Base-by-base conservation (phyloP, 1,140 invertebrate species). In the Neodiprion fabricii region DNA sequence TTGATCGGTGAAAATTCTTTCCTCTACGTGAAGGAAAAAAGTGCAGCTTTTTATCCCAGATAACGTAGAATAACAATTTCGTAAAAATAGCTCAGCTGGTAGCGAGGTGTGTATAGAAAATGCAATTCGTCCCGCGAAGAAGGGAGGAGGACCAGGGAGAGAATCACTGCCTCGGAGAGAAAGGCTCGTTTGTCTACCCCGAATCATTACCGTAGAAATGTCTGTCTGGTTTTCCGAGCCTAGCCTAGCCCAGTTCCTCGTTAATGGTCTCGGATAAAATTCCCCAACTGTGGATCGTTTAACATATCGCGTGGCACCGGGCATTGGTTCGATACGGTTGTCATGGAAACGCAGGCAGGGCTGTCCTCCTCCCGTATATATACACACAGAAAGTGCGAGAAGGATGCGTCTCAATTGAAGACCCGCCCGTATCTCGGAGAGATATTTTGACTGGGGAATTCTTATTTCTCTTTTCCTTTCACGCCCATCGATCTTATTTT, bases 351-450 rank as follows among this genome's bases (percentile, higher is more conserved):
- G 68, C 74, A 68, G 70, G 53, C 53, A 61, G 79, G 72, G 40
- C 68, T 49, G 48, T 72, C 70, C 67, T 28, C 48, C 72, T n/a
- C 67, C 71, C 28, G n/a, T 73, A 79, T 71, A 75, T 71, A 77
- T 77, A 79, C 61, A 40, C 66, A 66, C 69, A 74, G 78, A 76
- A 77, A 78, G 72, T 74, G 70, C 71, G 80, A 82, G 77, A 76
- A 74, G 79, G 78, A 82, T 82, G 81, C 79, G 82, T 83, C 82
- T 83, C 81, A 81, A 83, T 83, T 79, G 78, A 79, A 81, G 71
- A 72, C 74, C 61, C 67, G 75, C 69, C 74, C 71, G 76, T 65
- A 61, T 61, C 53, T 61, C 3, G 53, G n/a, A 61, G 28, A 40
- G 28, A 40, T 40, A 40, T 40, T 40, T 21, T 40, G 5, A 40